Percentiles rank a stretch among this genome's conserved stretches.
Evolutionary conservation across 2,888 invertebrate genomes (phyloP).

Genomic region (Podotricha telesiphe): DNA sequence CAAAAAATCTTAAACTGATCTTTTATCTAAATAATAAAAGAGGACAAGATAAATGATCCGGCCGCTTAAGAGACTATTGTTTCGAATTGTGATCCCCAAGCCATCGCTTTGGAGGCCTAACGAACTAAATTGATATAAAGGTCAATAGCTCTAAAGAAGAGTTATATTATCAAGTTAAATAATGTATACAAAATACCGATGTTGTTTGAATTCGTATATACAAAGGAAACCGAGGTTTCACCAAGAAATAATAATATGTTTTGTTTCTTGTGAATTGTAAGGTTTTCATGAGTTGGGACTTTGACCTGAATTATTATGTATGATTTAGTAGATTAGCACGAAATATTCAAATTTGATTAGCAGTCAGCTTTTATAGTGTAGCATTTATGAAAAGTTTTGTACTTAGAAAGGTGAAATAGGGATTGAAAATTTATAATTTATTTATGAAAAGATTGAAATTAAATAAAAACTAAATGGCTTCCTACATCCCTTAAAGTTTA

Average conservation of each 20-base stretch:
- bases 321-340: too few relatives aligned
- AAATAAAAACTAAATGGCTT: too few relatives aligned
- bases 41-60: constrained; percentile 26
- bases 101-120: constrained; percentile 28
- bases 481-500: too few relatives aligned
- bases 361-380: too few relatives aligned
- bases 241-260: neutral
- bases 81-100: constrained; percentile 30
- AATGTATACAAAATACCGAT: neutral
- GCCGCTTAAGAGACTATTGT: constrained; percentile 27
- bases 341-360: too few relatives aligned
- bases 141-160: constrained; percentile 26
- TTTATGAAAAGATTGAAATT: too few relatives aligned
- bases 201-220: neutral
- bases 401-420: too few relatives aligned
- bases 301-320: too few relatives aligned
- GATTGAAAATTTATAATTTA: too few relatives aligned
- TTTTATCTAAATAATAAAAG: constrained; percentile 27
- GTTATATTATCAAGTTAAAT: constrained; percentile 18
- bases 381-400: too few relatives aligned
- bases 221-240: neutral
- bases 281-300: too few relatives aligned
- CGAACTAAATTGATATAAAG: constrained; percentile 29
- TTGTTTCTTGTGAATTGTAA: too few relatives aligned
- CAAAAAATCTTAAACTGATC: constrained; percentile 15